Evolutionary conservation across 2,113 vertebrate species (phyloP), one percentile per base, ranked within the genome.

Genomic region (Cheirogaleus medius): DNA sequence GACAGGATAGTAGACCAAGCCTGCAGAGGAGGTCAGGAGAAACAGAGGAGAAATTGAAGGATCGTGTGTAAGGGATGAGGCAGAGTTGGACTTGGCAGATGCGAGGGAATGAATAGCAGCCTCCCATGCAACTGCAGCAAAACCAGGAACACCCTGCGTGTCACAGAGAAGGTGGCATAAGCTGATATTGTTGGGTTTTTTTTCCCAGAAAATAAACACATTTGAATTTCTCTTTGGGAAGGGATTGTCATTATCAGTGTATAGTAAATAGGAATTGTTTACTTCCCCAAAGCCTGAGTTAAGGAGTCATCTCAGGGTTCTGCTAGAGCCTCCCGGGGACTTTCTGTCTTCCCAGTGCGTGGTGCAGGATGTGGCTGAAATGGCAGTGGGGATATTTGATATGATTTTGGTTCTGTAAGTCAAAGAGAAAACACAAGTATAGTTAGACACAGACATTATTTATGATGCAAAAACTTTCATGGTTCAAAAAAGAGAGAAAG

Each of bases 341-440:
- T 17, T 60, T 52, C 17, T 32, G 27, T 77, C 13, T 15, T 37
- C 34, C 13, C 8, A 92, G 18, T 14, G 1, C 27, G 8, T 63
- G 34, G 21, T 13, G n/a, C 6, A 29, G 23, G 42, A 37, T 91
- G 44, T 49, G 37, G 18, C 69, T 23, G 25, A 69, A 66, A 71
- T 32, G 37, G 44, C 37, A 11, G 66, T 63, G 34, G 58, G 18
- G 63, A 11, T 56, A n/a, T 56, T 29, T 52, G 52, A 37, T 64
- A 20, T 14, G 32, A n/a, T 82, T n/a, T 85, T 37, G 12, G n/a
- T 63, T 85, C 77, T 84, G 20, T 42, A 85, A 82, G 68, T 85
- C 71, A 87, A 93, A 96, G 44, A 49, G 39, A 86, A 81, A 85
- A 76, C n/a, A n/a, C n/a, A 18, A 52, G 44, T 44, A 5, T 25